Evolutionary conservation across 2,888 invertebrate genomes (phyloP).

Genomic region (Creontiades dilutus): DNA sequence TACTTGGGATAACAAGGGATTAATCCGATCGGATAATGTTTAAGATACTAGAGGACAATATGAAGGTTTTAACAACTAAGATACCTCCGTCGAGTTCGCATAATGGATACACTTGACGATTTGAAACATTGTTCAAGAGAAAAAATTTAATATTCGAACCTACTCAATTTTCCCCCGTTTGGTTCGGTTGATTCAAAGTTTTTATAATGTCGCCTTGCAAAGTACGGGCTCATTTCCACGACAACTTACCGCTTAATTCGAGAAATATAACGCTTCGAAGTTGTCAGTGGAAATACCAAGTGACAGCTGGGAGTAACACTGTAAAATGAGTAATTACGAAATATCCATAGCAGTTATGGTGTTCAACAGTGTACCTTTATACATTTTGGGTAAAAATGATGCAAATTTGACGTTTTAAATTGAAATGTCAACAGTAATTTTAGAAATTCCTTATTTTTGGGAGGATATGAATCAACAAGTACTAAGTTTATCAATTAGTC

Average conservation of each 20-base stretch:
- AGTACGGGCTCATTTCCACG: too few species aligned
- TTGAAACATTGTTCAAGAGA: neutral
- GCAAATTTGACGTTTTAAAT: too few species aligned
- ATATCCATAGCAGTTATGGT: too few species aligned
- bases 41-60: neutral
- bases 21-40: conserved; percentile 29
- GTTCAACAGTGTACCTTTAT: too few species aligned
- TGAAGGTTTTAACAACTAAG: neutral
- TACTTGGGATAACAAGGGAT: conserved; percentile 12
- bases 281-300: conserved; percentile 18
- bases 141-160: neutral
- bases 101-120: neutral
- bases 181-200: neutral
- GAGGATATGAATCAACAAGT: too few species aligned
- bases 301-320: neutral
- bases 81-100: neutral
- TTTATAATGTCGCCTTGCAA: neutral
- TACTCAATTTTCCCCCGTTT: neutral
- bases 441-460: too few species aligned
- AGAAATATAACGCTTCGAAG: neutral
- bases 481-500: too few species aligned
- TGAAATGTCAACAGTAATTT: too few species aligned
- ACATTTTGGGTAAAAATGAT: too few species aligned
- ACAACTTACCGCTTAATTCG: neutral
- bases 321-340: too few species aligned